A percentile compares a stretch with the other conserved stretches of the same genome.
Evolutionary conservation across 2,888 invertebrate genomes (phyloP).

Genomic region (Rugalucina vietnamica): DNA sequence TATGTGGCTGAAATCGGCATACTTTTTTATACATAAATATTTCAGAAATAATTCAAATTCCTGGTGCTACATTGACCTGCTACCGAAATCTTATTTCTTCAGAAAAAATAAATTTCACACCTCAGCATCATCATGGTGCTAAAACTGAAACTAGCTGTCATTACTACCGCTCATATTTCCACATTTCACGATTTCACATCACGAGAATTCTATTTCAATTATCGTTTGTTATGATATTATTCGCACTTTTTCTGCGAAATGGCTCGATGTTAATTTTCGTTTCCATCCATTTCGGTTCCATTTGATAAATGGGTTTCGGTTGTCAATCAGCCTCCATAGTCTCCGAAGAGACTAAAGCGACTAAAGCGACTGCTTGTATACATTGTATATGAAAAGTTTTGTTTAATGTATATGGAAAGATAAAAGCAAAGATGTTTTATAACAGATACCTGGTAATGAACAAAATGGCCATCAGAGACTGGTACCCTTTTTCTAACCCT

Average conservation of each 20-base stretch:
- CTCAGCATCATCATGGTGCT: background rate
- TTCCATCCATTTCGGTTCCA: background rate
- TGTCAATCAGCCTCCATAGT: background rate
- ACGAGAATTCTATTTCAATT: conserved; percentile 21
- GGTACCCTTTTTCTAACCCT: too few relatives aligned
- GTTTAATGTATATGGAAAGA: too few relatives aligned
- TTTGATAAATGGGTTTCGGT: conserved; percentile 9
- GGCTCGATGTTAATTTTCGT: conserved; percentile 3
- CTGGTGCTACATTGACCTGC: too few relatives aligned
- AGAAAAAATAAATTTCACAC: background rate
- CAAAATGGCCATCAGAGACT: too few relatives aligned
- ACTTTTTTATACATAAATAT: too few relatives aligned
- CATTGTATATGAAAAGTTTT: too few relatives aligned
- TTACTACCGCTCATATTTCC: conserved; percentile 25
- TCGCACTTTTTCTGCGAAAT: conserved; percentile 13
- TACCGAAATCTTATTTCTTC: conserved; percentile 7
- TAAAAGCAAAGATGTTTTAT: too few relatives aligned
- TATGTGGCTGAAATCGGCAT: too few relatives aligned
- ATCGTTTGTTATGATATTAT: conserved; percentile 31
- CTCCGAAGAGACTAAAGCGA: too few relatives aligned
- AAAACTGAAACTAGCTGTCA: conserved; percentile 7
- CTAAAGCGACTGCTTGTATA: too few relatives aligned
- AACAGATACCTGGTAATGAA: too few relatives aligned
- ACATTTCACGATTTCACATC: conserved; percentile 1
- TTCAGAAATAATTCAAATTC: too few relatives aligned